A percentile compares a stretch with the other conserved stretches of the same genome.
These are phyloP conservation scores for Folsomia candida DNA, from an alignment of 2,888 invertebrate species.

Conservation along the genomic window DNA sequence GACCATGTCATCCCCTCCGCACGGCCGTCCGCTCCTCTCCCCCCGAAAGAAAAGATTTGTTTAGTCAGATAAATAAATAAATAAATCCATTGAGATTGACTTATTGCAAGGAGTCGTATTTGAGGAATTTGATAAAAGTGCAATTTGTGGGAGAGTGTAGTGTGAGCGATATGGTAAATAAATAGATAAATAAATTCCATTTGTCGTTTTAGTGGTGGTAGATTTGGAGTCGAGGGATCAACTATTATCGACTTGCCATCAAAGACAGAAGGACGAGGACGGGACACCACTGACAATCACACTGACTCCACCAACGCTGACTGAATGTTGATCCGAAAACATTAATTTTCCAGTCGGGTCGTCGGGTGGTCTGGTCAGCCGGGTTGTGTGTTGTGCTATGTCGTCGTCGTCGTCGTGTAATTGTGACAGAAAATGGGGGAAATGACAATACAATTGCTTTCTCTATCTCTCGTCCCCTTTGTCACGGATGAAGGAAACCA, in stretches of 20 bases:
- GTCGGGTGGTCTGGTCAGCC: constrained; percentile 18
- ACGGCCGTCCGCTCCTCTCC: no score
- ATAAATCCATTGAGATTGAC: no score
- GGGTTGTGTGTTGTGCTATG: neutral
- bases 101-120: no score
- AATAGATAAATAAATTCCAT: neutral
- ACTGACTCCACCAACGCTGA: no score
- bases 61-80: no score
- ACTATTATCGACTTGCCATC: constrained; percentile 2
- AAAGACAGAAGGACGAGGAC: neutral
- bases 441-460: constrained; percentile 17
- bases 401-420: neutral
- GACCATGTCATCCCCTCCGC: no score
- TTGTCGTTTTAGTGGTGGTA: no score
- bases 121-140: constrained; percentile 15
- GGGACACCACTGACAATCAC: no score
- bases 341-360: neutral
- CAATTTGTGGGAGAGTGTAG: constrained; percentile 31
- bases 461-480: no score
- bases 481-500: constrained; percentile 5
- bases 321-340: constrained; percentile 11
- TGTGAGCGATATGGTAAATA: constrained; percentile 42
- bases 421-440: constrained; percentile 7
- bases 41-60: no score
- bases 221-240: no score